These are phyloP conservation scores for Struthio camelus DNA, from an alignment of 2,113 vertebrate species.

Conservation along the genomic window DNA sequence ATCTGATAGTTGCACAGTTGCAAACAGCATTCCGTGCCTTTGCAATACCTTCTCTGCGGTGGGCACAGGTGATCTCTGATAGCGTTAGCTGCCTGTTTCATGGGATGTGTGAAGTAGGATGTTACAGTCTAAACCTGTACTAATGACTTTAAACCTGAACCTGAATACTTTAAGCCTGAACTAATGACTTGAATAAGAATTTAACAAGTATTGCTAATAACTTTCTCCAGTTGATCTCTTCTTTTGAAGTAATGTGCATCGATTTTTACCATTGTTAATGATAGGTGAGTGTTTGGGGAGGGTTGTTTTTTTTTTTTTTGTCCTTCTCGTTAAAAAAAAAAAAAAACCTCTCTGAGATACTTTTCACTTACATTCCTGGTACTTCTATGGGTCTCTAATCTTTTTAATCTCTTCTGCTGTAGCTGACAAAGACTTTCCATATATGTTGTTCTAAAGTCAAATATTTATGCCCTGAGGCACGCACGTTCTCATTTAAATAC, in stretches of 20 bases:
- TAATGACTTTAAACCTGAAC: not conserved
- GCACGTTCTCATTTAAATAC: not conserved
- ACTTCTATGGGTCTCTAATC: rapidly evolving
- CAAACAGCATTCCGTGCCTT: rapidly evolving
- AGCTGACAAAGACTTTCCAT: not conserved
- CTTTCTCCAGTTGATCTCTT: not conserved
- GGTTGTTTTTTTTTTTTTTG: not conserved
- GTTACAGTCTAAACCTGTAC: not conserved
- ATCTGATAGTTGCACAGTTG: not conserved
- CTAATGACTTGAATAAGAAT: not conserved
- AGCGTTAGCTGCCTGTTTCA: not conserved
- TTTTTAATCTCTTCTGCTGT: not conserved
- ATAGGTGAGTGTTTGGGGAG: not conserved
- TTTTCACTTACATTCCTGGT: not conserved
- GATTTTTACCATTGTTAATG: not conserved
- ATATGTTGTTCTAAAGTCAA: not conserved
- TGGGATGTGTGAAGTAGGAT: not conserved
- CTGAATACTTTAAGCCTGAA: not conserved
- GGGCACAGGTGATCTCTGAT: not conserved
- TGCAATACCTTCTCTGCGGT: not conserved
- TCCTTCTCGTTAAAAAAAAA: not conserved
- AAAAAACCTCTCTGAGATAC: not conserved
- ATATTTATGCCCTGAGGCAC: not conserved
- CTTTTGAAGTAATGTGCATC: not conserved
- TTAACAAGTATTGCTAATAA: not conserved